Conservation (phyloP, 2,113 vertebrate genomes). For the Steatornis caripensis region DNA sequence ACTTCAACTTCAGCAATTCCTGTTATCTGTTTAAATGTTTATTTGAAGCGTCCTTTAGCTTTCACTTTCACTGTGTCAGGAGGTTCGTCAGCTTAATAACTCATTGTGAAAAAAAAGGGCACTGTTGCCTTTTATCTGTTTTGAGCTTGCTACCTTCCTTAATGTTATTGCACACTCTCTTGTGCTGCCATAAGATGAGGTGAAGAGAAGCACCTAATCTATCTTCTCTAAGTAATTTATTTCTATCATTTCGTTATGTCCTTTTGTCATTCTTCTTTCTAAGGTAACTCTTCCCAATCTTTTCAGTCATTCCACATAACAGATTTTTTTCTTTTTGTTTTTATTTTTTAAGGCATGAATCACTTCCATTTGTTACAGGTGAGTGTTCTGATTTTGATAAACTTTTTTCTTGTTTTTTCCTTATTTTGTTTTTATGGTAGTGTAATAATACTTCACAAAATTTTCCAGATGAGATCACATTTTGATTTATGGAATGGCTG, state of each 20-base stretch:
- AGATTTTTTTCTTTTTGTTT: background rate
- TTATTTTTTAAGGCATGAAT: background rate
- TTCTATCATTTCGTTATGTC: background rate
- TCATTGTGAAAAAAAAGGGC: background rate
- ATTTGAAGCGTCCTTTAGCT: background rate
- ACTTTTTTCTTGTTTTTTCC: accelerated
- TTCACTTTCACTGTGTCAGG: background rate
- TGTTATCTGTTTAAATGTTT: background rate
- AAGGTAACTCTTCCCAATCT: background rate
- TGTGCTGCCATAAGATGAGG: background rate
- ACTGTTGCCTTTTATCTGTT: background rate
- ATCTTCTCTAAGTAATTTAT: background rate
- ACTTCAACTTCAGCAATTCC: background rate
- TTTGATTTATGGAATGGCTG: background rate
- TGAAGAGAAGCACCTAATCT: background rate
- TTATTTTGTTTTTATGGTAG: background rate
- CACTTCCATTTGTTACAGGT: background rate
- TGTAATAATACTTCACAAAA: background rate
- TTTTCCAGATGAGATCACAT: background rate
- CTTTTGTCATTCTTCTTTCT: background rate
- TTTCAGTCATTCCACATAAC: background rate
- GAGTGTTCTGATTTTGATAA: background rate
- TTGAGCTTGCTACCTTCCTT: background rate
- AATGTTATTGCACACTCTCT: background rate
- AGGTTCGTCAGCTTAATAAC: background rate